Base-by-base conservation (phyloP, 2,888 invertebrate genomes). In the Chrysolina oricalcia region DNA sequence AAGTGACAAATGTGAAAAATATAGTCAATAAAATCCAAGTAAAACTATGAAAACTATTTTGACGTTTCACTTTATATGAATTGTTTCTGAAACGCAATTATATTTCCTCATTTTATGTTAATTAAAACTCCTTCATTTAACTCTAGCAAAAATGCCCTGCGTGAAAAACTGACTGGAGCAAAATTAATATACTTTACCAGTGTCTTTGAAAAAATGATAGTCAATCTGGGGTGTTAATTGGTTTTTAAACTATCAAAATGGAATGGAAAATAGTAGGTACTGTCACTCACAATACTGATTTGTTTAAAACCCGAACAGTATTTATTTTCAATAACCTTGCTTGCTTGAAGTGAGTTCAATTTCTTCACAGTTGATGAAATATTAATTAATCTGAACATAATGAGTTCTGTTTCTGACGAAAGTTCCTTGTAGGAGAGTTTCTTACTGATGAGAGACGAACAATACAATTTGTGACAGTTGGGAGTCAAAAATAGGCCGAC, bases 361-460 rank as follows among this genome's bases (percentile, higher is more conserved):
- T 13, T 41, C 64, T 6, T 11, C 17, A 64, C 64, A 64, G 46
- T 46, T 65, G 65, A 65, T 46, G 43, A 65, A 65, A 65, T 65
- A 65, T 65, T 46, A 46, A 65, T 65, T 21, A 65, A 65, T 65
- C 46, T 35, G 17, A 65, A 65, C 46, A 46, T 65, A 46, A 65
- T 65, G 65, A 21, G 46, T 46, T 65, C 43, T 65, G 43, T 43
- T 65, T 65, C 43, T 46, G 21, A 65, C 46, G 21, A 23, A 46
- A 46, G 65, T 41, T 65, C 19, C 15, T 46, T 46, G n/a, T 23
- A 19, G 13, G 35, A 35, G 8, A 23, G 21, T 41, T 13, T 19
- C 46, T 65, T 10, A 46, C 65, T 65, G 65, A 65, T 65, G 65
- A 65, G 46, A 11, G 65, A 43, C 40, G 43, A 23, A 19, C 27